phyloP scores from a whole-genome alignment of 2,888 invertebrate species.

The Vandiemenella viatica region DNA sequence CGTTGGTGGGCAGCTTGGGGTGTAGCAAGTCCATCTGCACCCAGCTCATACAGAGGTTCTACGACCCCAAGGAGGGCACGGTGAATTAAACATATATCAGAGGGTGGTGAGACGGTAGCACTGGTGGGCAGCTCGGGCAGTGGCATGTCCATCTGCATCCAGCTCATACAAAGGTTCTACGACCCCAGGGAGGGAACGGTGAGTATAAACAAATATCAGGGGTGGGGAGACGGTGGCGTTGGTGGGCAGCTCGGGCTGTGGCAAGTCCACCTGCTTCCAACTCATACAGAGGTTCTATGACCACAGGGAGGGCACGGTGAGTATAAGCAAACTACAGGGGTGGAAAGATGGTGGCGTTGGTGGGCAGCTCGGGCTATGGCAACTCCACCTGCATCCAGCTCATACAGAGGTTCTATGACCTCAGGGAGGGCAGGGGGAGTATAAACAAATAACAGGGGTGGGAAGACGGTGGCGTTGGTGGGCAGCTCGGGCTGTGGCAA shows the following conservation, averaged over 20 bases:
- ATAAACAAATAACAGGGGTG: too few relatives aligned
- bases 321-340: too few relatives aligned
- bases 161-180: too few relatives aligned
- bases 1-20: conserved; percentile 56
- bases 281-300: conserved; percentile 40
- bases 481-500: conserved; percentile 65
- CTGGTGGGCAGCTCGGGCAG: conserved; percentile 60
- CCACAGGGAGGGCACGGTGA: neutral
- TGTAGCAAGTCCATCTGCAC: conserved; percentile 67
- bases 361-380: conserved; percentile 60
- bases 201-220: too few relatives aligned
- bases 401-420: conserved; percentile 36
- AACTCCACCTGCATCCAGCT: conserved; percentile 64
- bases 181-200: too few relatives aligned
- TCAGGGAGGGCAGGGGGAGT: neutral
- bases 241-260: too few relatives aligned
- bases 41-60: conserved; percentile 47
- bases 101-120: too few relatives aligned
- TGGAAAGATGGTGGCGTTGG: conserved; percentile 61
- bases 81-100: too few relatives aligned
- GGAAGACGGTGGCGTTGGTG: conserved; percentile 61
- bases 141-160: conserved; percentile 67
- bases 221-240: too few relatives aligned
- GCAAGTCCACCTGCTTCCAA: conserved; percentile 60
- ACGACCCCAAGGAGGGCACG: neutral